phyloP scores from a whole-genome alignment of 2,888 invertebrate genomes.

The Harmothoe impar region DNA sequence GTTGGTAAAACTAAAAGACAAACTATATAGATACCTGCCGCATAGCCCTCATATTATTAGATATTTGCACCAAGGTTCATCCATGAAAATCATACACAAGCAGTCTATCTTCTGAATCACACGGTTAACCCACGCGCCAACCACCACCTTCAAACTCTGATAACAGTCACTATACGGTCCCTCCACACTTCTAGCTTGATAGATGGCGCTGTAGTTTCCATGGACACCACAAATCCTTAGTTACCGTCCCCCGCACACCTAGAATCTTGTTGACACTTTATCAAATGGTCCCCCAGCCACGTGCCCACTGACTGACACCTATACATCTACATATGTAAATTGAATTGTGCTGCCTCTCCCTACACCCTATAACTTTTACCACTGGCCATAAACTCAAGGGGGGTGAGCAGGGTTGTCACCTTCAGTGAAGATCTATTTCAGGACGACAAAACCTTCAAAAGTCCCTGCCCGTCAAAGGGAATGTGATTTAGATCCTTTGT shows the following conservation, averaged over 20 bases:
- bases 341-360: constrained; percentile 2
- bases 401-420: neutral
- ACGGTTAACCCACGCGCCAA: too few relatives aligned
- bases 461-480: constrained; percentile 16
- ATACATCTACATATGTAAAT: constrained; percentile 49
- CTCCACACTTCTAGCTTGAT: too few relatives aligned
- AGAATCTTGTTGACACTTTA: constrained; percentile 41
- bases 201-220: neutral
- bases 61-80: too few relatives aligned
- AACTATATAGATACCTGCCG: too few relatives aligned
- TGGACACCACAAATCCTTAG: neutral
- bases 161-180: too few relatives aligned
- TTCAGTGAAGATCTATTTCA: constrained; percentile 2
- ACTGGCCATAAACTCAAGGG: neutral
- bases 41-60: too few relatives aligned
- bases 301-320: constrained; percentile 41
- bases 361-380: neutral
- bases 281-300: constrained; percentile 15
- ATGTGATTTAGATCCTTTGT: constrained; percentile 39
- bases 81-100: too few relatives aligned
- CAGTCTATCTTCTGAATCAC: too few relatives aligned
- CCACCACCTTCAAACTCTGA: too few relatives aligned
- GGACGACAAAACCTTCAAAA: constrained; percentile 38
- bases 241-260: neutral
- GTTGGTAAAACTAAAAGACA: too few relatives aligned